Evolutionary conservation across 1,140 invertebrate species (phyloP), one percentile per base, ranked within the genome.

Genomic region (Drosophila sechellia): DNA sequence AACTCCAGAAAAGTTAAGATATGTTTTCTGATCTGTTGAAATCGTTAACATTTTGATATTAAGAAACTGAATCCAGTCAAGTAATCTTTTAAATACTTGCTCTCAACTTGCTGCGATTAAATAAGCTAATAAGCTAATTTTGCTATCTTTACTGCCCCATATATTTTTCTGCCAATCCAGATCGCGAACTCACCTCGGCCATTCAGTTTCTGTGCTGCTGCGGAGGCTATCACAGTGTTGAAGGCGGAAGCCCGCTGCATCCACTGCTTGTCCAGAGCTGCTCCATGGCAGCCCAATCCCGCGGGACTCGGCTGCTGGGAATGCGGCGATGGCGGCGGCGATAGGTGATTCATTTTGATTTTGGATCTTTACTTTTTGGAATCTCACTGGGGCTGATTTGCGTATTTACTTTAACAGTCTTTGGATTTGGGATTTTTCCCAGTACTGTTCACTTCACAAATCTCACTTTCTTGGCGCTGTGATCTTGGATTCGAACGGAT

Each of bases 241-340:
- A 92, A 91, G 49, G 91, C 86, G 27, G 91, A 92, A 6, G 91
- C 90, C 15, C 90, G 52, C 42, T 92, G 91, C 83, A 92, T 91
- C 86, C 91, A 91, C 60, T 89, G 79, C 61, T 91, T 92, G 66
- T 92, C 84, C 17, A 92, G 50, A 6, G 81, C 42, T 25, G 81
- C 60, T 78, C 72, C 79, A 27, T 58, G 56, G 45, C 86, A 91
- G 17, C 79, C 58, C 58, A 61, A 31, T 3, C 48, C 71, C 53
- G 77, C 78, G 50, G 79, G 81, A 78, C 83, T 85, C 31, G 80
- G 90, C 54, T 92, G 85, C 55, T 92, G 85, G 37, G 91, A 92
- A 50, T 92, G 91, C 43, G 91, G 91, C 43, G 91, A 92, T 42
- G 91, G 90, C 42, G 91, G 91, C 45, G 91, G 91, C 45, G 91